Evolutionary conservation across 2,888 invertebrate species (phyloP).

Genomic region (Brachyptera putata): DNA sequence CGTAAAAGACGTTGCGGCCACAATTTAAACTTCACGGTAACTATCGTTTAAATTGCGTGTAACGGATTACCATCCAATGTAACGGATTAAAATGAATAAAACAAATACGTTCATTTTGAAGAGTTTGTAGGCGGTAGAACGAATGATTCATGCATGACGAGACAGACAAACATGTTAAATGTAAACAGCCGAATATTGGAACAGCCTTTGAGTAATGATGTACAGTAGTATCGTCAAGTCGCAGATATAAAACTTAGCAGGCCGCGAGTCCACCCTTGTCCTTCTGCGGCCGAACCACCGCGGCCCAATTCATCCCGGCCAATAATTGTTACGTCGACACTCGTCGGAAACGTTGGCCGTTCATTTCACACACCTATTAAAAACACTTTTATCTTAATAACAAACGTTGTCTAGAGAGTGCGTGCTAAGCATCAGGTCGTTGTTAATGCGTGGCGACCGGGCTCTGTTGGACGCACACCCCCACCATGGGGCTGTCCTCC

Average conservation of each 20-base stretch:
- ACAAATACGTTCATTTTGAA: too few relatives aligned
- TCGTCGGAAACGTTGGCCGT: too few relatives aligned
- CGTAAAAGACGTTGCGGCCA: neutral
- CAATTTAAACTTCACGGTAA: neutral
- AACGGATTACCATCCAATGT: neutral
- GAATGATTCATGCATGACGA: neutral
- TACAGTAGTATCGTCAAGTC: too few relatives aligned
- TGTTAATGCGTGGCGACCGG: constrained; percentile 82
- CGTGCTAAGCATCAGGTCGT: constrained; percentile 3
- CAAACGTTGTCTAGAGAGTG: constrained; percentile 3
- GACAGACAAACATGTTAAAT: constrained; percentile 13
- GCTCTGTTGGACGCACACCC: constrained; percentile 86
- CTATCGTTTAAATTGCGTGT: neutral
- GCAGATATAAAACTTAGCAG: neutral
- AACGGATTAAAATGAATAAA: neutral
- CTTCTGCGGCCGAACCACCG: too few relatives aligned
- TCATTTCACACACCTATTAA: neutral
- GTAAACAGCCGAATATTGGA: constrained; percentile 19
- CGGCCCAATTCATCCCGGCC: too few relatives aligned
- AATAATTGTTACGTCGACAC: too few relatives aligned
- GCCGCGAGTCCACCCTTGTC: too few relatives aligned
- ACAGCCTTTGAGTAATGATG: constrained; percentile 2
- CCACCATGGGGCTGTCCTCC: constrained; percentile 79
- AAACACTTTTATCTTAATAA: constrained; percentile 9
- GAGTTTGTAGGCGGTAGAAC: too few relatives aligned